These are phyloP conservation scores for Drosophila melanosoma DNA, from an alignment of 2,888 invertebrate genomes.

Conservation along the genomic window DNA sequence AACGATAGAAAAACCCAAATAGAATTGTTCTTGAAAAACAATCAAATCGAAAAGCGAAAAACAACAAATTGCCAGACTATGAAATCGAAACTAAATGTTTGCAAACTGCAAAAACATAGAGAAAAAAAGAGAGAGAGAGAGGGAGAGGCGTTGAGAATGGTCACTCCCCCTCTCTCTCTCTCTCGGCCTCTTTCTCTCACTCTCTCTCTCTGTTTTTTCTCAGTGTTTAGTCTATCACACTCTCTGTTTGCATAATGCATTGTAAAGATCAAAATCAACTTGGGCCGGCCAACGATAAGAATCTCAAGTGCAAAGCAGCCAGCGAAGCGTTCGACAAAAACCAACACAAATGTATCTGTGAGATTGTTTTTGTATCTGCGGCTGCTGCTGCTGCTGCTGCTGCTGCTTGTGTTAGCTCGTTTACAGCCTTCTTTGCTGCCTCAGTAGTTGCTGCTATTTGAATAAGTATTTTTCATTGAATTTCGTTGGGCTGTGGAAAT, in stretches of 20 bases:
- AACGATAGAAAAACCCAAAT: conserved; percentile 14
- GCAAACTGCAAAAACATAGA: conserved; percentile 8
- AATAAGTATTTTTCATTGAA: conserved; percentile 80
- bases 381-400: conserved; percentile 26
- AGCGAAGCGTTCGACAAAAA: conserved; percentile 78
- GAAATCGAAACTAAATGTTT: conserved; percentile 38
- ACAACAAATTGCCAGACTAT: conserved; percentile 38
- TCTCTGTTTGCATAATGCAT: conserved; percentile 69
- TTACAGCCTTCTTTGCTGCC: conserved; percentile 70
- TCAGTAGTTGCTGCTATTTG: conserved; percentile 72
- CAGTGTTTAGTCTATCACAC: conserved; percentile 40
- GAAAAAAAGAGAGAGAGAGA: conserved; percentile 10
- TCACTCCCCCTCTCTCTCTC: not conserved
- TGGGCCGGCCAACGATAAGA: conserved; percentile 70
- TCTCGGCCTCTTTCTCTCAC: not conserved
- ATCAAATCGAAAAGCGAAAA: conserved; percentile 24
- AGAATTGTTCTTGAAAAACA: conserved; percentile 49
- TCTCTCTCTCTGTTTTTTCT: conserved; percentile 3
- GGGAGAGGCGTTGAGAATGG: conserved; percentile 8
- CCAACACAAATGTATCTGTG: conserved; percentile 63
- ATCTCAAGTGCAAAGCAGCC: conserved; percentile 79
- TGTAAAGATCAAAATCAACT: conserved; percentile 79
- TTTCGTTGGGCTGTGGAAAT: conserved; percentile 78
- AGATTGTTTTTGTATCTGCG: conserved; percentile 39
- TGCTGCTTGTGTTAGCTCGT: conserved; percentile 58